Evolutionary conservation across 1,140 invertebrate genomes (phyloP), one percentile per base, ranked within the genome.

Genomic region (Galleria mellonella): DNA sequence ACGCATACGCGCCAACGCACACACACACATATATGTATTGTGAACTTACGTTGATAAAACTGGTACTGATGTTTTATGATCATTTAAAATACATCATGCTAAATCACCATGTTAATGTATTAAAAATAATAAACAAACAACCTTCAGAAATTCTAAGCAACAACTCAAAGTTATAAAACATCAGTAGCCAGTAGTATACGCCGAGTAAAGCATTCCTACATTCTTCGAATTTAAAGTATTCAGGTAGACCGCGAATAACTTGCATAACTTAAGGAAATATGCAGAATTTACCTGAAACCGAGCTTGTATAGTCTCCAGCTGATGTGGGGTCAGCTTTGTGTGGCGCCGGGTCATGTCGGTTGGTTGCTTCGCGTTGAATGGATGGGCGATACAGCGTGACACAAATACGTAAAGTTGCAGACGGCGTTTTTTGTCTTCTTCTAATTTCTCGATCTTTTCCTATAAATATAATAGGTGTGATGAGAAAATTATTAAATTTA

Each of bases 401-500:
- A 99, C 96, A 86, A 99, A 99, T 43, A 99, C 98, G 85, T 99
- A 99, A 13, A 99, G 87, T 78, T 99, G 98, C 32, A 99, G 92
- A 40, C 95, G 90, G 35, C 92, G 90, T 84, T 98, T 98, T 43
- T 96, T 90, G 68, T 98, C 96, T 73, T 97, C 96, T 86, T 98
- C 96, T 68, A 97, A 93, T 29, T 94, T 90, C 75, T 97, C 96
- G 14, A 85, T 85, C 43, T 83, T 83, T 47, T 85, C 94, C 92
- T 94, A 58, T 17, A 45, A 50, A 46, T 37, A 53, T 29, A 53
- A 3, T 39, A 9, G n/a, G n/a, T n/a, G n/a, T n/a, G n/a, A n/a
- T n/a, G n/a, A n/a, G n/a, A n/a, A n/a, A n/a, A n/a, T n/a, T n/a
- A n/a, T n/a, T n/a, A n/a, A n/a, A n/a, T n/a, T n/a, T n/a, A n/a